Evolutionary conservation across 2,888 invertebrate genomes (phyloP), one percentile per base, ranked within the genome.

Genomic region (Acleris holmiana): DNA sequence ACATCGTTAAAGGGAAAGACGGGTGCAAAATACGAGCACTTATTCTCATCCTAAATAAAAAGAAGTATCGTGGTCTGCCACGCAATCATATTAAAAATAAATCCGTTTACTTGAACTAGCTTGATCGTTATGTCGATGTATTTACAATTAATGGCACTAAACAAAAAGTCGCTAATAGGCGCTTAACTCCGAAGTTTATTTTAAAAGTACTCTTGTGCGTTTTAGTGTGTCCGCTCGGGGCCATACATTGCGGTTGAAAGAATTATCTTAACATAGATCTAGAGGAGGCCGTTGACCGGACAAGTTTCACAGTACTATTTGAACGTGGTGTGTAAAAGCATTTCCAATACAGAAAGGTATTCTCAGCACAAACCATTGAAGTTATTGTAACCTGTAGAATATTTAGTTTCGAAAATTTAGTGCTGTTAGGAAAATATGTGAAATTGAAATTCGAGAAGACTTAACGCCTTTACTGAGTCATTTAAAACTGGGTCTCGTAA

Each of bases 251-350:
- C 85, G 86, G 88, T 86, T 81, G 84, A 88, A 86, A 89, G 84
- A 88, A 85, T 90, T 89, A 91, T 91, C 91, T 83, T 78, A 86
- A 80, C 89, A 86, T 85, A 89, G 88, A 91, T 91, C 91, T 89
- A 78, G 74, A 78, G 77, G 71, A 72, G 79, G 84, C 74, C 89
- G 80, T 76, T 84, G 89, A 88, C 89, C 91, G 80, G 72, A 72
- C 71, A 71, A 79, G 80, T 77, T 78, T 76, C 78, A 74, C 71
- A 73, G 76, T 73, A 75, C 77, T 58, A 60, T 65, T 44, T 40
- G 75, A 78, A 13, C 13, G 35, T 35, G 35, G 35, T 73, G 78
- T 73, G 70, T 73, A 73, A 68, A 76, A 76, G 73, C 76, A 70
- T 72, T 71, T 70, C 73, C 23, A 51, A 35, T 35, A 35, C 35